Percentiles rank a stretch among this genome's conserved stretches.
Conservation (phyloP, 2,113 vertebrate species). For the Vicugna pacos region DNA sequence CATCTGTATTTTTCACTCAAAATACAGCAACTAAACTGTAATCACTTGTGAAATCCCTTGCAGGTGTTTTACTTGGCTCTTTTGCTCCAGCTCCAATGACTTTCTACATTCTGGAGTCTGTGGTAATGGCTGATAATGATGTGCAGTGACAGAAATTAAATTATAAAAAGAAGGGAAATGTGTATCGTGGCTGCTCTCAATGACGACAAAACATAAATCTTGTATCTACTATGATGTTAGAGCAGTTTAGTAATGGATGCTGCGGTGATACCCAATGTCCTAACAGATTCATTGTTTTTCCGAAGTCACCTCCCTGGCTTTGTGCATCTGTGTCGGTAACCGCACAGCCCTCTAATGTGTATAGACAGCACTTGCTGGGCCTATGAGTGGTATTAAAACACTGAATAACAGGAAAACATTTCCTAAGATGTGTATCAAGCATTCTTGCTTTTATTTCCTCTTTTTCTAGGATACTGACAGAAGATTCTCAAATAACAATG, state of each 20-base stretch:
- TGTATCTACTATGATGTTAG: not conserved
- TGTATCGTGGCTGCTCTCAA: not conserved
- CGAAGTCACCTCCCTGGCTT: not conserved
- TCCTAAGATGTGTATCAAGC: not conserved
- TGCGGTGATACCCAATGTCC: not conserved
- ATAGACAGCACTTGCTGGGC: not conserved
- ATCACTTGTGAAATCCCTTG: not conserved
- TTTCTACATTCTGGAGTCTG: constrained; percentile 17
- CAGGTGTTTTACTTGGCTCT: constrained; percentile 17
- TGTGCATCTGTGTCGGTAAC: not conserved
- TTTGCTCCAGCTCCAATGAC: not conserved
- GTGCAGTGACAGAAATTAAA: not conserved
- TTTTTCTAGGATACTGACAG: not conserved
- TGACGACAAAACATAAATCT: not conserved
- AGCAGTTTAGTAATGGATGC: not conserved
- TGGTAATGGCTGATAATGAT: not conserved
- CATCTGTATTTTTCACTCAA: not conserved
- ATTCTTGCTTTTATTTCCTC: not conserved
- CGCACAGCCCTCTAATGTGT: not conserved
- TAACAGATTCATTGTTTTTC: not conserved
- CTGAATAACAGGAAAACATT: not conserved
- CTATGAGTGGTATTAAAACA: not conserved
- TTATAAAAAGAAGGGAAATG: not conserved
- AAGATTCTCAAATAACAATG: not conserved
- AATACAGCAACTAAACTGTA: not conserved